phyloP scores from a whole-genome alignment of 2,113 vertebrate genomes.

The Scopus umbretta region DNA sequence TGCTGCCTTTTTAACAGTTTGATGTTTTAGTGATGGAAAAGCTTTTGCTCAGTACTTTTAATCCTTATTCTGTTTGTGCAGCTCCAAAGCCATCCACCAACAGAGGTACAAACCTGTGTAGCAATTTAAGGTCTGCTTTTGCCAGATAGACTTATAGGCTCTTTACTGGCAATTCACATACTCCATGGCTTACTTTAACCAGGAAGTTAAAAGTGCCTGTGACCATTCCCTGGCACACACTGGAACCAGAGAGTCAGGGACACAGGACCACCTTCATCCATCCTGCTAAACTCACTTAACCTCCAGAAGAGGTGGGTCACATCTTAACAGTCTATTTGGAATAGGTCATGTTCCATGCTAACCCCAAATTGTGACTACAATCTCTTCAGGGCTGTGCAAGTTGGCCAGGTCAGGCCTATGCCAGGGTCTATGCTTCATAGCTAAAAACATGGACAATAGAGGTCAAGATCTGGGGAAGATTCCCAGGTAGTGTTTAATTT shows the following conservation, averaged over 20 bases:
- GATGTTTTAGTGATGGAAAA: background rate
- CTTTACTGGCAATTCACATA: background rate
- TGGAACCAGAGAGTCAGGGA: background rate
- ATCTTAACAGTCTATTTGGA: background rate
- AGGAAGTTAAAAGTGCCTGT: background rate
- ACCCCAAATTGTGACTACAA: background rate
- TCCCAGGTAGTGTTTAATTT: background rate
- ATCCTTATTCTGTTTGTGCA: background rate
- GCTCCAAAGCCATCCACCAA: background rate
- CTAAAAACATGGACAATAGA: background rate
- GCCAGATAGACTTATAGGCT: background rate
- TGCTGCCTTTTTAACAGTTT: background rate
- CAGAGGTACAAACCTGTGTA: background rate
- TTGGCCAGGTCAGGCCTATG: background rate
- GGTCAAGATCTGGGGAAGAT: background rate
- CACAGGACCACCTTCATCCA: background rate
- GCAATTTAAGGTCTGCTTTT: background rate
- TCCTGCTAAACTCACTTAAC: background rate
- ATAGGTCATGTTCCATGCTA: background rate
- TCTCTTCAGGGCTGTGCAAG: background rate
- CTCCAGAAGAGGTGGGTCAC: background rate
- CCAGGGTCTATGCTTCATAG: background rate
- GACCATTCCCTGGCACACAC: background rate
- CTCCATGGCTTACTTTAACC: background rate
- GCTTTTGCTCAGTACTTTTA: background rate